Evolutionary conservation across 2,113 vertebrate genomes (phyloP), one percentile per base, ranked within the genome.

Genomic region (Craseonycteris thonglongyai): DNA sequence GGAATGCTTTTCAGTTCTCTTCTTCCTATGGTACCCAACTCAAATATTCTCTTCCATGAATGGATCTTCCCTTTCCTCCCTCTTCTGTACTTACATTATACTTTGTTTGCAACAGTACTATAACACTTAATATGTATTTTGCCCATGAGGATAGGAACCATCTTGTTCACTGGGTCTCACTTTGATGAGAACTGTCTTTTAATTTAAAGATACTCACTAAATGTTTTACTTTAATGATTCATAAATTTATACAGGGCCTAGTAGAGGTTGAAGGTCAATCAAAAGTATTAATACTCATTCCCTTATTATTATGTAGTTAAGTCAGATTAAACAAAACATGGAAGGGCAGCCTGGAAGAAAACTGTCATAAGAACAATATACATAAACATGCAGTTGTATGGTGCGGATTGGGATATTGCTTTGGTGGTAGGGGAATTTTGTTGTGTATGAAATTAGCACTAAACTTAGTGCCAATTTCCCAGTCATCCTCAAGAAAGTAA

Each of bases 401-500:
- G 13, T n/a, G 42, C 40, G 5, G 10, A n/a, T 49, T 28, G 7
- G 38, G 80, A 85, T 30, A 16, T 74, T 94, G 26, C 45, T 88
- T 61, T 85, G 47, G n/a, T 68, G 56, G 13, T 61, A 68, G 56
- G 6, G 4, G 35, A 33, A 80, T 21, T 56, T 72, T 79, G 42
- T 88, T 86, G 6, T 74, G 18, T 86, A 16, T 79, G n/a, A 91
- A 33, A 95, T 80, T 88, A 54, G 21, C 47, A 81, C 51, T 74
- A 72, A 65, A 38, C 19, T 68, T 35, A 69, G 30, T 88, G 78
- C 33, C 26, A 89, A 49, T 88, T 86, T 88, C 22, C 42, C 30
- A n/a, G 2, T 74, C 72, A 78, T 88, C 30, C 24, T 96, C 42
- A 83, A 87, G 69, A 93, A 95, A 91, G 15, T 84, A 88, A 93